These are phyloP conservation scores for Desoria tigrina DNA, from an alignment of 2,888 invertebrate genomes.

Conservation along the genomic window DNA sequence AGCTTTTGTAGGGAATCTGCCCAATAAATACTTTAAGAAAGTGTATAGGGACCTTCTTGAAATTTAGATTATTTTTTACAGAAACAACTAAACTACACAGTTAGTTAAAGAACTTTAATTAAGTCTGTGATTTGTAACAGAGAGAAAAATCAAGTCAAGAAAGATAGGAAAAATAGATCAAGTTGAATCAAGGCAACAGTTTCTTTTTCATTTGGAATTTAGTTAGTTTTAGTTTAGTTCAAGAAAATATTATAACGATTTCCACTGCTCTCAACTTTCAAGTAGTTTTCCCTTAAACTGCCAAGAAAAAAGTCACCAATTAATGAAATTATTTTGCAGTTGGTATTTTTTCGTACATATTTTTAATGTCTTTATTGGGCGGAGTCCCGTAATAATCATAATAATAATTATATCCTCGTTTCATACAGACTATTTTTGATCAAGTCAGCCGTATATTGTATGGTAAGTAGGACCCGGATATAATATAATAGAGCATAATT, in stretches of 20 bases:
- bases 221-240: no score
- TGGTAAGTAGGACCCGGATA: conserved; percentile 47
- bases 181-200: conserved; percentile 21
- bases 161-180: not conserved
- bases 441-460: conserved; percentile 33
- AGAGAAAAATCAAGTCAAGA: not conserved
- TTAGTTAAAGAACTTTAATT: no score
- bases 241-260: no score
- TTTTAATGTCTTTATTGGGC: conserved; percentile 50
- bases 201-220: not conserved
- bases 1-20: conserved; percentile 48
- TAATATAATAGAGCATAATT: not conserved
- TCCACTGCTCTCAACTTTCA: conserved; percentile 30
- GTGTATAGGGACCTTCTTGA: conserved; percentile 1
- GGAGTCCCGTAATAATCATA: conserved; percentile 53
- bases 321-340: not conserved
- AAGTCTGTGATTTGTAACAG: not conserved
- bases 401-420: not conserved
- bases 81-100: no score
- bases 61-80: no score
- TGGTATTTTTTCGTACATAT: not conserved
- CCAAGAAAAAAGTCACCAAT: not conserved
- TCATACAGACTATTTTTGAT: no score
- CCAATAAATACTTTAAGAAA: conserved; percentile 43
- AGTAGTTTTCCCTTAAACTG: conserved; percentile 9